Evolutionary conservation across 2,888 invertebrate genomes (phyloP).

Genomic region (Nemapogon koenigi): DNA sequence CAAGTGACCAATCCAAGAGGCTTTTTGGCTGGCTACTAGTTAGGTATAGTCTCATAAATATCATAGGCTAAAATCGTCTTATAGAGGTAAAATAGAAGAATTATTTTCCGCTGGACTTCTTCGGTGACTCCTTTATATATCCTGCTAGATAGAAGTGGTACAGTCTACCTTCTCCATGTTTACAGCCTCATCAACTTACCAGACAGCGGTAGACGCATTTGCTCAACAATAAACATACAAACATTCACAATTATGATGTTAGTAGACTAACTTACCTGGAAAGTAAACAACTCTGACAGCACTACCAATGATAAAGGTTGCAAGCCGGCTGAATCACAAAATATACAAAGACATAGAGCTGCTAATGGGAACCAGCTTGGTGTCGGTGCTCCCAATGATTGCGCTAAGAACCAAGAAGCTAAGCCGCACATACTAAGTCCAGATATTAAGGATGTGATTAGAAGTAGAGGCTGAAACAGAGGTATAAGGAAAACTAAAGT

Average conservation of each 20-base stretch:
- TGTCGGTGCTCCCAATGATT: constrained; percentile 24
- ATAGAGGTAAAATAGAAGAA: too few relatives aligned
- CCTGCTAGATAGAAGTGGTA: too few relatives aligned
- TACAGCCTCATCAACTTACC: too few relatives aligned
- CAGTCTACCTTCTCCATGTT: too few relatives aligned
- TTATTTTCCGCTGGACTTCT: too few relatives aligned
- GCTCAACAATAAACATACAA: neutral
- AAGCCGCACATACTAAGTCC: constrained; percentile 43
- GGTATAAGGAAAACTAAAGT: too few relatives aligned
- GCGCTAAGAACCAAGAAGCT: constrained; percentile 44
- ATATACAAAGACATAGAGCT: constrained; percentile 54
- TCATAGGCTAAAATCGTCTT: too few relatives aligned
- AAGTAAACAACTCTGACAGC: constrained; percentile 57
- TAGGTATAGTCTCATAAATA: too few relatives aligned
- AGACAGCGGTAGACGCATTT: too few relatives aligned
- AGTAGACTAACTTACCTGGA: constrained; percentile 28
- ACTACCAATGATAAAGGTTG: constrained; percentile 58
- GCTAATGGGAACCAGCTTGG: constrained; percentile 56
- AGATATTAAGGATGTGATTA: constrained; percentile 35
- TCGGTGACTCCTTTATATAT: too few relatives aligned
- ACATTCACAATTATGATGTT: constrained; percentile 1
- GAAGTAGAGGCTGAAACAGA: constrained; percentile 35
- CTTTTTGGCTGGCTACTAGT: too few relatives aligned
- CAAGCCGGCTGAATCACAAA: constrained; percentile 55
- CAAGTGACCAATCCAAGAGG: too few relatives aligned